phyloP scores from a whole-genome alignment of 2,888 invertebrate species.

The Fragum fragum region DNA sequence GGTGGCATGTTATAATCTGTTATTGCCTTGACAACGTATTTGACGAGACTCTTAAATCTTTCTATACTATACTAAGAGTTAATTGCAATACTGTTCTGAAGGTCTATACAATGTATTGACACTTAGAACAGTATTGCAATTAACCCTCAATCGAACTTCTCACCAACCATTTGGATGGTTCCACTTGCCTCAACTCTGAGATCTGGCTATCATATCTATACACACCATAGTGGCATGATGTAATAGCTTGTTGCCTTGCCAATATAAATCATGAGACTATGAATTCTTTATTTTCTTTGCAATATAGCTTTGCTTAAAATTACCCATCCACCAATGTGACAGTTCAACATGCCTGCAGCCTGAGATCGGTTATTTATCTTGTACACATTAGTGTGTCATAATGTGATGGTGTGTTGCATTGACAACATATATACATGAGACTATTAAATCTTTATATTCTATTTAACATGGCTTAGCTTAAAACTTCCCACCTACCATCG shows the following conservation, averaged over 20 bases:
- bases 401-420: background rate
- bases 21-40: slow-evolving; percentile 79
- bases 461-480: background rate
- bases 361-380: background rate
- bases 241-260: slow-evolving; percentile 89
- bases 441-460: too few species aligned
- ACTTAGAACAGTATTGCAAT: background rate
- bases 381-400: background rate
- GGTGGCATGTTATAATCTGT: too few species aligned
- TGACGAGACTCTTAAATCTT: too few species aligned
- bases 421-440: slow-evolving; percentile 4
- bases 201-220: slow-evolving; percentile 94
- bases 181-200: slow-evolving; percentile 93
- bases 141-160: background rate
- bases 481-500: slow-evolving; percentile 17
- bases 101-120: slow-evolving; percentile 90
- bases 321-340: background rate
- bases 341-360: background rate
- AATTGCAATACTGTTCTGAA: slow-evolving; percentile 88
- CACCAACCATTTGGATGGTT: slow-evolving; percentile 34
- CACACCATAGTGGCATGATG: slow-evolving; percentile 95
- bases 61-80: too few species aligned
- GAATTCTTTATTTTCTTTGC: background rate
- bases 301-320: background rate
- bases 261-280: background rate